These are phyloP conservation scores for Microctenopoma lineatum DNA, from an alignment of 2,797 vertebrate species.

Conservation along the genomic window DNA sequence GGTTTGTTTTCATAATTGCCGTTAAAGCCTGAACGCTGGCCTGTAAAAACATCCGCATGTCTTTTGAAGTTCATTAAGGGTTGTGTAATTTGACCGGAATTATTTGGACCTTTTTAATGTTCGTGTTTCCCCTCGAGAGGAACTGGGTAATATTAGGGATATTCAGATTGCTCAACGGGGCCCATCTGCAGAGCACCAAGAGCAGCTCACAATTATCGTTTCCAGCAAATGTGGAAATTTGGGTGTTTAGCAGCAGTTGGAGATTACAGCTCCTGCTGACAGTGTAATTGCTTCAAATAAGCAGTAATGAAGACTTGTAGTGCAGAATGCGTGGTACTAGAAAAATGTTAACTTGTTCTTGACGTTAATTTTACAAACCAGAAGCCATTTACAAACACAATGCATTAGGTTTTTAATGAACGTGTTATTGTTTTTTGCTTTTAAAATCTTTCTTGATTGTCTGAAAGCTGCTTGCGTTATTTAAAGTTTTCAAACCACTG, in stretches of 20 bases:
- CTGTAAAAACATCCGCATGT: slow-evolving; percentile 77
- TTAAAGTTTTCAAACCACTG: slow-evolving; percentile 15
- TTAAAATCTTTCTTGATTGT: slow-evolving; percentile 3
- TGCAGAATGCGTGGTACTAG: slow-evolving; percentile 61
- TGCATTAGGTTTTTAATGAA: slow-evolving; percentile 33
- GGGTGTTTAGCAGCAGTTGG: slow-evolving; percentile 73
- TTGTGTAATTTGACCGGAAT: slow-evolving; percentile 76
- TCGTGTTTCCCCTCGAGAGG: slow-evolving; percentile 68
- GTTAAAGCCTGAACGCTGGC: slow-evolving; percentile 68
- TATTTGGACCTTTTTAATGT: slow-evolving; percentile 74
- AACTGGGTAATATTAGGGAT: slow-evolving; percentile 77
- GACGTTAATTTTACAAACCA: slow-evolving; percentile 54
- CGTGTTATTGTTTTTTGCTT: slow-evolving; percentile 25
- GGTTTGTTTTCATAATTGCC: slow-evolving; percentile 84
- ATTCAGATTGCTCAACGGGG: slow-evolving; percentile 72
- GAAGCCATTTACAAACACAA: slow-evolving; percentile 48
- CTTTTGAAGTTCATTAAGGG: slow-evolving; percentile 80
- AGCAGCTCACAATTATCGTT: slow-evolving; percentile 75
- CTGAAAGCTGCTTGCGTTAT: not conserved
- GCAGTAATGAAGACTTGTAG: slow-evolving; percentile 76
- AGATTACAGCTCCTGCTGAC: slow-evolving; percentile 80
- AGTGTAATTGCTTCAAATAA: slow-evolving; percentile 78
- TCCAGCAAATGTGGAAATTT: slow-evolving; percentile 80
- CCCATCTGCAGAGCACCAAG: slow-evolving; percentile 73
- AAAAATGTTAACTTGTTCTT: slow-evolving; percentile 64